Conservation (phyloP, 2,888 invertebrate species). For the Melinaea menophilus region DNA sequence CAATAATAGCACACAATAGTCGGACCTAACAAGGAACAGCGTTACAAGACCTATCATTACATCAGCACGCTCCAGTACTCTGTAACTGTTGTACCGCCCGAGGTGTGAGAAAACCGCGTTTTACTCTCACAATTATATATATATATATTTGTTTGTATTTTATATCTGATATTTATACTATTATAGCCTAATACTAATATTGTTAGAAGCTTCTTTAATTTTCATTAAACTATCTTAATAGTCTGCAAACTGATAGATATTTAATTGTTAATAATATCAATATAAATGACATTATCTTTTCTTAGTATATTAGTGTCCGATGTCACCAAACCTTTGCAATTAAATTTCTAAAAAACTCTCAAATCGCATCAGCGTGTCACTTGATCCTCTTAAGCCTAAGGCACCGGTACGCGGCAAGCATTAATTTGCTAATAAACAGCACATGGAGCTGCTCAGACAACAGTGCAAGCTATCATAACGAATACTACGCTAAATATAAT, state of each 20-base stretch:
- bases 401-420: conserved; percentile 41
- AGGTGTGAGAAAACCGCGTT: conserved; percentile 29
- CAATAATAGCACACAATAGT: conserved; percentile 21
- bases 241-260: no score
- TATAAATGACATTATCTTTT: no score
- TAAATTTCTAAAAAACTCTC: neutral
- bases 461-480: conserved; percentile 29
- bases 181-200: no score
- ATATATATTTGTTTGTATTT: neutral
- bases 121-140: neutral
- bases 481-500: conserved; percentile 22
- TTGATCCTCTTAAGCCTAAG: conserved; percentile 26
- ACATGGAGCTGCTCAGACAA: conserved; percentile 20
- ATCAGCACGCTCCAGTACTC: conserved; percentile 56
- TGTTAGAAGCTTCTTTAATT: no score
- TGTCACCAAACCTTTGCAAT: no score
- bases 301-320: no score
- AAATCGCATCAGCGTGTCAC: conserved; percentile 22
- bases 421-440: conserved; percentile 45
- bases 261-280: no score
- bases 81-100: conserved; percentile 37
- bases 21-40: conserved; percentile 25
- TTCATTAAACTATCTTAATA: no score
- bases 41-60: conserved; percentile 47
- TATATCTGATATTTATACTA: no score